Base-by-base conservation (phyloP, 2,888 invertebrate genomes). In the Ferrisia virgata region DNA sequence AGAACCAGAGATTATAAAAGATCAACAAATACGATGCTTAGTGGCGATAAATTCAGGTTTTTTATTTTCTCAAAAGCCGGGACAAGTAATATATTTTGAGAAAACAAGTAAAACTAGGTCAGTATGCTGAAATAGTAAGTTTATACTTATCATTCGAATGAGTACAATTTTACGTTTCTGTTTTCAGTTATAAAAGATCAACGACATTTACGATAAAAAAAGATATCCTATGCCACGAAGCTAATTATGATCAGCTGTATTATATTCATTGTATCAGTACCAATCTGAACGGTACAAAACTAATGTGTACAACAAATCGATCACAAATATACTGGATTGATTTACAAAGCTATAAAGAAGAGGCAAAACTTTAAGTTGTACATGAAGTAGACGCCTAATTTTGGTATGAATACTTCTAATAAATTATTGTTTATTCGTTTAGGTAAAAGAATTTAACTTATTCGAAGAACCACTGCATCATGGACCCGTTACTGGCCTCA, bases 401-500 rank as follows among this genome's bases (percentile, higher is more conserved):
- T 2, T 28, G 28, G 72, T 72, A n/a, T n/a, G n/a, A n/a, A n/a
- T 36, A 33, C 39, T 8, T 11, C 39, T 6, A 69, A 47, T 22
- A 13, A 36, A 81, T 31, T 2, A 58, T 31, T 18, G n/a, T 28
- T n/a, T 18, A 43, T 88, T 69, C 31, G 18, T 76, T 22, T 88
- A 91, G 90, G 91, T 90, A 85, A 91, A 91, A 69, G 92, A 92
- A 47, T 90, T 94, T 11, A n/a, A 72, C 5, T 33, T 72, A n/a
- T 83, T 83, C 15, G 95, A 95, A 0, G 92, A 93, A 85, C 90
- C 92, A 0, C 91, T 95, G 87, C 98, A 98, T 88, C 93, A 94
- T 85, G 96, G 94, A 0, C 91, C 93, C 11, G 94, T 98, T 69
- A 93, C 93, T 64, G 93, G 93, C 3, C 89, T 98, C 43, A 94